Conservation (phyloP, 2,888 invertebrate genomes). For the Lasius platythorax region DNA sequence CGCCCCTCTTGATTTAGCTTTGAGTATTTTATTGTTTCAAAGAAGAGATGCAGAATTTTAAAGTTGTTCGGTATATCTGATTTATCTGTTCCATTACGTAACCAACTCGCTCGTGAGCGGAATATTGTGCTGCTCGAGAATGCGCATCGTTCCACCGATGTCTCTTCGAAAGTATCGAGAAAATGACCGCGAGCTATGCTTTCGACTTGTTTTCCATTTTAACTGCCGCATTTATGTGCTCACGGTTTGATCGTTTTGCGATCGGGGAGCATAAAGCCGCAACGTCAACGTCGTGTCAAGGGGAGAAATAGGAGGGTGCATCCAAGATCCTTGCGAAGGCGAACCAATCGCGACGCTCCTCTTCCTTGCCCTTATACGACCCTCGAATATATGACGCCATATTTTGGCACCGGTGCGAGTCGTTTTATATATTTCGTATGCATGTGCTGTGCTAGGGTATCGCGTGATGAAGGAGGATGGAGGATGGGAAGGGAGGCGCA, state of each 20-base stretch:
- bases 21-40: not conserved
- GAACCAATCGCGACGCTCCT: slow-evolving; percentile 58
- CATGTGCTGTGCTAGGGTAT: slow-evolving; percentile 68
- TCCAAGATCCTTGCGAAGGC: slow-evolving; percentile 49
- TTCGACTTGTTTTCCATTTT: slow-evolving; percentile 16
- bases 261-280: slow-evolving; percentile 53
- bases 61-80: not conserved
- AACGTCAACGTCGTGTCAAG: slow-evolving; percentile 9
- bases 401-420: slow-evolving; percentile 67
- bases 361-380: slow-evolving; percentile 30
- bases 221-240: slow-evolving; percentile 48
- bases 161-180: slow-evolving; percentile 2
- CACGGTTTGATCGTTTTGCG: slow-evolving; percentile 60
- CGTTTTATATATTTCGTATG: slow-evolving; percentile 78
- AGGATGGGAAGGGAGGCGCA: slow-evolving; percentile 7
- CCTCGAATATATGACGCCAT: slow-evolving; percentile 64
- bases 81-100: slow-evolving; percentile 38
- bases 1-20: not conserved
- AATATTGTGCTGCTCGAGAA: slow-evolving; percentile 18
- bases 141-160: not conserved
- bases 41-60: not conserved
- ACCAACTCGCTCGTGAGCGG: slow-evolving; percentile 7
- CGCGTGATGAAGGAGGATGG: slow-evolving; percentile 13
- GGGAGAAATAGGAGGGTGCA: slow-evolving; percentile 26
- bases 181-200: slow-evolving; percentile 18